A percentile compares a stretch with the other conserved stretches of the same genome.
Conservation (phyloP, 2,113 vertebrate species). For the Dipodomys stephensi region DNA sequence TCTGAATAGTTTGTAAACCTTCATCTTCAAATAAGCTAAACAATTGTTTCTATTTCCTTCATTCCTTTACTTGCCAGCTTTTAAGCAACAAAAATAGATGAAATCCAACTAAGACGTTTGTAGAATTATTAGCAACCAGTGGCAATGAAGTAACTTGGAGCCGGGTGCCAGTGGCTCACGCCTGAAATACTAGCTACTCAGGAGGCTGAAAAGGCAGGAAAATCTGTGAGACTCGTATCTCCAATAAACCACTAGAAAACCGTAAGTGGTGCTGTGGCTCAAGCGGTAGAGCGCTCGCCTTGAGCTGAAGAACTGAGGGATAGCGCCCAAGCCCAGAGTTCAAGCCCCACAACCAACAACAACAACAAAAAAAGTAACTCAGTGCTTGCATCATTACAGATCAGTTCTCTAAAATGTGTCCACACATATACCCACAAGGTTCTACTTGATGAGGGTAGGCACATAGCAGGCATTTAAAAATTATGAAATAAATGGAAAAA, state of each 20-base stretch:
- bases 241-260: too few relatives aligned
- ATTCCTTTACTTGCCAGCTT: background rate
- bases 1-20: constrained; percentile 20
- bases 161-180: too few relatives aligned
- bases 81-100: constrained; percentile 11
- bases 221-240: too few relatives aligned
- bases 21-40: constrained; percentile 6
- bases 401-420: background rate
- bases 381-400: background rate
- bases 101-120: background rate
- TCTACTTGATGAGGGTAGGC: background rate
- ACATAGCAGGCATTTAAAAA: constrained; percentile 9
- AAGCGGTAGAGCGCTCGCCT: too few relatives aligned
- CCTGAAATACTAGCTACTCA: too few relatives aligned
- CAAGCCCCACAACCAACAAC: too few relatives aligned
- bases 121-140: background rate
- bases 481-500: background rate
- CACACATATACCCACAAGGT: background rate
- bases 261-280: too few relatives aligned
- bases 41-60: background rate
- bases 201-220: too few relatives aligned
- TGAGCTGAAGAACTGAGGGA: too few relatives aligned
- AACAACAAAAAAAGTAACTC: too few relatives aligned
- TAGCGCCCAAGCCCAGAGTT: too few relatives aligned
- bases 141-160: background rate